phyloP scores from a whole-genome alignment of 2,888 invertebrate species.

The Andrena bicolor region DNA sequence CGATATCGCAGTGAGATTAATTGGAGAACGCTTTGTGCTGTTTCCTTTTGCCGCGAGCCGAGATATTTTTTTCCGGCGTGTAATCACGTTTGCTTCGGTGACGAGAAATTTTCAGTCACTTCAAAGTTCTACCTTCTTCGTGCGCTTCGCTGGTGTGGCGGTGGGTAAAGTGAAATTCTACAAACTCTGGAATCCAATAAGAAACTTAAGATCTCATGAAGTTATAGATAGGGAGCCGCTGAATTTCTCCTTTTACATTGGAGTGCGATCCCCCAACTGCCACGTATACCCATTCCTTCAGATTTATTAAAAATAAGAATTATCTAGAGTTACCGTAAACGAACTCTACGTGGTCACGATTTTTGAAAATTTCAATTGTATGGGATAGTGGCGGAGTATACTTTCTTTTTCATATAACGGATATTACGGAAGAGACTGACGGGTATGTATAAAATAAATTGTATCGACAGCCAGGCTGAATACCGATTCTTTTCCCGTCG shows the following conservation, averaged over 20 bases:
- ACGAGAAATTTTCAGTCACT: no score
- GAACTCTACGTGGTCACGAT: no score
- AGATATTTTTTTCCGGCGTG: not conserved
- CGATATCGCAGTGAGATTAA: conserved; percentile 25
- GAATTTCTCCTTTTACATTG: not conserved
- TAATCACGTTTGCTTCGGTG: not conserved
- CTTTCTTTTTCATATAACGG: not conserved
- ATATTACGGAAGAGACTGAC: not conserved
- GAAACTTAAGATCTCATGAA: no score
- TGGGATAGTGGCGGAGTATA: not conserved
- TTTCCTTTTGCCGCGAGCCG: not conserved
- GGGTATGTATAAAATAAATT: conserved; percentile 30
- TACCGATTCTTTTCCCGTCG: conserved; percentile 9
- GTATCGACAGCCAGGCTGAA: conserved; percentile 7
- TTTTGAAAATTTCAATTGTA: no score
- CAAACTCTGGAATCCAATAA: no score
- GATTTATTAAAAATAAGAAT: not conserved
- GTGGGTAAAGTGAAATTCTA: no score
- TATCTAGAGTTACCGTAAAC: not conserved
- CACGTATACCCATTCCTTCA: not conserved
- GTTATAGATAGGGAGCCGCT: no score
- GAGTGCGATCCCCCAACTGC: not conserved
- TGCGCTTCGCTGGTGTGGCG: no score
- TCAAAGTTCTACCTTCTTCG: no score
- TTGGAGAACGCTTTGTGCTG: conserved; percentile 10